phyloP scores from a whole-genome alignment of 2,113 vertebrate genomes.

The Cebus imitator region DNA sequence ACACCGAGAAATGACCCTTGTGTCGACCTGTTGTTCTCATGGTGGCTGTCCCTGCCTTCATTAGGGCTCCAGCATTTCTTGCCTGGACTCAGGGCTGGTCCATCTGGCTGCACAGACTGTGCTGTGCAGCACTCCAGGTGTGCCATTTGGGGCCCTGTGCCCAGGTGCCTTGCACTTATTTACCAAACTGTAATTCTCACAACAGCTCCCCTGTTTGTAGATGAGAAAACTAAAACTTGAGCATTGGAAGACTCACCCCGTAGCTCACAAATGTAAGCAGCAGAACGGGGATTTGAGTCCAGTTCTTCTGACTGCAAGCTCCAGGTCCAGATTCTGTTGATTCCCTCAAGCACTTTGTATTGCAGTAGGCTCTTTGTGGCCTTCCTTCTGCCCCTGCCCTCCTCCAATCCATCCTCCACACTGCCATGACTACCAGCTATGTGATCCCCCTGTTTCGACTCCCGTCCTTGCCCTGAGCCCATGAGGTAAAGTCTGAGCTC shows the following conservation, averaged over 20 bases:
- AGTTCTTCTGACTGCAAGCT: neutral
- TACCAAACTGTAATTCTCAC: neutral
- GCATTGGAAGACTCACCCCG: neutral
- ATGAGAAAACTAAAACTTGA: neutral
- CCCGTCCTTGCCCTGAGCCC: neutral
- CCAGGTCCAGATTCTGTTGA: neutral
- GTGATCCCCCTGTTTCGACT: neutral
- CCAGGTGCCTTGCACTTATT: neutral
- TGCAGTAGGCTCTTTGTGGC: neutral
- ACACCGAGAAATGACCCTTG: neutral
- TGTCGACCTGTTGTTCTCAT: neutral
- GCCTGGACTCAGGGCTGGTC: neutral
- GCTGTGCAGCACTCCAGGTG: rapidly evolving
- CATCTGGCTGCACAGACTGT: neutral
- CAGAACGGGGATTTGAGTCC: neutral
- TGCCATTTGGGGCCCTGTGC: neutral
- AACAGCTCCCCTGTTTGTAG: neutral
- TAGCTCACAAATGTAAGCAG: neutral
- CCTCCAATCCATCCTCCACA: neutral
- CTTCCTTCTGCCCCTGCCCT: neutral
- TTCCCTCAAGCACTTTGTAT: rapidly evolving
- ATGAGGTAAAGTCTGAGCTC: rapidly evolving
- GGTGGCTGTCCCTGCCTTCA: rapidly evolving
- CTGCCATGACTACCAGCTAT: rapidly evolving
- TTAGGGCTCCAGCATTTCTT: neutral